Evolutionary conservation across 2,888 invertebrate genomes (phyloP).

Genomic region (Microchrysa polita): DNA sequence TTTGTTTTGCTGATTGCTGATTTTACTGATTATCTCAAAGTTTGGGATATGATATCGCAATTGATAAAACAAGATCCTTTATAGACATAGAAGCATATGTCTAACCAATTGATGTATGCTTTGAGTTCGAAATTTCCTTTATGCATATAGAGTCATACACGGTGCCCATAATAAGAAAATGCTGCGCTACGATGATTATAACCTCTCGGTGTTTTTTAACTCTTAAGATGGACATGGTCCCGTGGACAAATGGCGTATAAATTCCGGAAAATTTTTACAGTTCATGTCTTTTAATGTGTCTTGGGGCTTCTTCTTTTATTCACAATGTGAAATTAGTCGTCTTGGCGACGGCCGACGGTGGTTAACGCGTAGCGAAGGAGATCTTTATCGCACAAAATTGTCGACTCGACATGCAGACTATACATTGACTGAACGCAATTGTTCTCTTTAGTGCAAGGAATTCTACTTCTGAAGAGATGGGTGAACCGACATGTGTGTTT

Average conservation of each 20-base stretch:
- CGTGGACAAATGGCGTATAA: slow-evolving; percentile 51
- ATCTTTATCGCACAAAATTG: slow-evolving; percentile 35
- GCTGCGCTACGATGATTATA: slow-evolving; percentile 41
- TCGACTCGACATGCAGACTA: slow-evolving; percentile 22
- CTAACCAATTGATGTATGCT: slow-evolving; percentile 15
- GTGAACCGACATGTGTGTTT: no score
- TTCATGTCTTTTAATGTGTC: slow-evolving; percentile 49
- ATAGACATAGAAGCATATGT: background rate
- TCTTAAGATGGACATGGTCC: slow-evolving; percentile 49
- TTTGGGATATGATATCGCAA: background rate
- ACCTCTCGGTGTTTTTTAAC: slow-evolving; percentile 31
- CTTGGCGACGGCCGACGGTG: no score
- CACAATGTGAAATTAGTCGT: slow-evolving; percentile 39
- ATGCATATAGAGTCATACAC: background rate
- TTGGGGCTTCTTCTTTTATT: slow-evolving; percentile 30
- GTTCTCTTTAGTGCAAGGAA: no score
- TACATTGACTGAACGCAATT: no score
- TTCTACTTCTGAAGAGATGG: no score
- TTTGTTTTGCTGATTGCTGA: background rate
- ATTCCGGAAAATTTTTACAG: slow-evolving; percentile 51
- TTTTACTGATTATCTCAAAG: background rate
- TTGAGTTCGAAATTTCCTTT: slow-evolving; percentile 7
- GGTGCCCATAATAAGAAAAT: background rate
- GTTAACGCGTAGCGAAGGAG: no score
- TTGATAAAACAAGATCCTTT: background rate